These are phyloP conservation scores for Oscheius sp. DNA, from an alignment of 2,888 invertebrate genomes.

Conservation along the genomic window DNA sequence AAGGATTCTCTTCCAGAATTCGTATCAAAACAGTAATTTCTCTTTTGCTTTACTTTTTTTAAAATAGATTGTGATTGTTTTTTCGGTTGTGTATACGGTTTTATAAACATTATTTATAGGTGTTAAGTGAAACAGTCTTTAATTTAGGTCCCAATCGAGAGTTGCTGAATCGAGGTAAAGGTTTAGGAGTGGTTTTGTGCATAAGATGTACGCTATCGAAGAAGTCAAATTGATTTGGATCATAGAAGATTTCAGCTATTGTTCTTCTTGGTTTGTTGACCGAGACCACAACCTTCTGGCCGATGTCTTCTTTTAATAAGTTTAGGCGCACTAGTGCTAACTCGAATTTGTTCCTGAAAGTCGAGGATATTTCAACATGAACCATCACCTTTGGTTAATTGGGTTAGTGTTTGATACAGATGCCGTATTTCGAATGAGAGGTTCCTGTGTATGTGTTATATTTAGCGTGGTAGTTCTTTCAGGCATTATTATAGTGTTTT, in stretches of 20 bases:
- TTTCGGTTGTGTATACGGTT: neutral
- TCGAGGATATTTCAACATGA: neutral
- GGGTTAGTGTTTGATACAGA: neutral
- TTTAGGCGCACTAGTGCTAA: neutral
- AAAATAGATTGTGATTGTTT: neutral
- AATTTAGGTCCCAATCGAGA: neutral
- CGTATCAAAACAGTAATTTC: conserved; percentile 32
- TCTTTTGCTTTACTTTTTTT: neutral
- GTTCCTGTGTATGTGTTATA: neutral
- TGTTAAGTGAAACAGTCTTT: neutral
- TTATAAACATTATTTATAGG: neutral
- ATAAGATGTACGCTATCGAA: too few relatives aligned
- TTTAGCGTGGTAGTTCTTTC: neutral
- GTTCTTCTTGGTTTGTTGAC: neutral
- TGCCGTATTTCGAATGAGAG: too few relatives aligned
- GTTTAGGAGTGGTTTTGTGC: too few relatives aligned
- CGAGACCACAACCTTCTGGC: neutral
- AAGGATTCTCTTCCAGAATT: conserved; percentile 59
- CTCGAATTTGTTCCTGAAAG: neutral
- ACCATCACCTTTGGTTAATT: neutral
- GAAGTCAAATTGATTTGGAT: neutral
- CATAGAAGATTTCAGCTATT: neutral
- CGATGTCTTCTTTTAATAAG: neutral
- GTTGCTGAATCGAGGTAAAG: too few relatives aligned
- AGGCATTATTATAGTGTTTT: too few relatives aligned